Conservation (phyloP, 2,797 vertebrate species). For the Hypotaenidia okinawae region DNA sequence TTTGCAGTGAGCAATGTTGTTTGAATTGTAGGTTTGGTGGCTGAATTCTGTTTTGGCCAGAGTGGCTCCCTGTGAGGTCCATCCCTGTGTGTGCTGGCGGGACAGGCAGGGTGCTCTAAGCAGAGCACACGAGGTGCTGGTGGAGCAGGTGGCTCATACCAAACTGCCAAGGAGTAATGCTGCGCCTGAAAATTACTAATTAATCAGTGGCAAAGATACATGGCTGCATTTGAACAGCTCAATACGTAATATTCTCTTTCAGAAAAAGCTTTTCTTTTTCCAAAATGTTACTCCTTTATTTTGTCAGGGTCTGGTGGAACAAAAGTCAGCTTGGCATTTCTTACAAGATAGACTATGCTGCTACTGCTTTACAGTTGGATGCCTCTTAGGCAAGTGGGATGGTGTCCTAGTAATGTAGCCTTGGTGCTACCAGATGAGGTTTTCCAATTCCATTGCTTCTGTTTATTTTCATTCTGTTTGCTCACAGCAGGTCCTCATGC, state of each 20-base stretch:
- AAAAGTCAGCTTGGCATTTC: not conserved
- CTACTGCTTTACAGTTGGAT: not conserved
- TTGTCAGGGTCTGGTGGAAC: not conserved
- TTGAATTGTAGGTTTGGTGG: not conserved
- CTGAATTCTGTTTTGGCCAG: not conserved
- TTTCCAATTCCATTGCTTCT: not conserved
- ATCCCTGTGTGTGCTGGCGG: not conserved
- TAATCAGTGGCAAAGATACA: not conserved
- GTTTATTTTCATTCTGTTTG: not conserved
- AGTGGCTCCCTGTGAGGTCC: not conserved
- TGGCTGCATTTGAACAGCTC: not conserved
- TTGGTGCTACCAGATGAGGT: not conserved
- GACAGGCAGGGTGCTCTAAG: not conserved
- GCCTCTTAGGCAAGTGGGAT: not conserved
- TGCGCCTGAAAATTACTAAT: not conserved
- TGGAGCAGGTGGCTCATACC: not conserved
- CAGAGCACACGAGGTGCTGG: not conserved
- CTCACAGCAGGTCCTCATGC: not conserved
- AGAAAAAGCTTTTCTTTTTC: not conserved
- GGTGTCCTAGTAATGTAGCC: not conserved
- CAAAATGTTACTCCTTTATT: not conserved
- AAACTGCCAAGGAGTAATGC: not conserved
- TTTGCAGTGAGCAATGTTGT: not conserved
- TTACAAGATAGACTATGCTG: not conserved
- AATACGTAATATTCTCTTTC: not conserved